Conservation (phyloP, 2,888 invertebrate species). For the Chorisops tibialis region DNA sequence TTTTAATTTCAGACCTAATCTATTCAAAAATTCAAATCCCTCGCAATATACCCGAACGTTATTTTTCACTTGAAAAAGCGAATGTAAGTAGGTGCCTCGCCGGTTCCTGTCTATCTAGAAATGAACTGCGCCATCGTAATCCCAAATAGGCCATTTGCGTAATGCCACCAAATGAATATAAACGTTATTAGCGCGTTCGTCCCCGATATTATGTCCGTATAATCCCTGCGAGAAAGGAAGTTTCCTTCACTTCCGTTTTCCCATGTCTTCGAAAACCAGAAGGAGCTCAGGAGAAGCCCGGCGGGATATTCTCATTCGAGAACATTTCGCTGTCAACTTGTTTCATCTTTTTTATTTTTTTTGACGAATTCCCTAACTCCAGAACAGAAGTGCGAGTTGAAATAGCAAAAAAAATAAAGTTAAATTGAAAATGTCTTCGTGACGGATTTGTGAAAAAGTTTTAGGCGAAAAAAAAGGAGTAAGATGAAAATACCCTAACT, state of each 20-base stretch:
- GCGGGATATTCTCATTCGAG: not conserved
- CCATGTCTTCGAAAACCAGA: not conserved
- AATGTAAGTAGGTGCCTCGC: too few relatives aligned
- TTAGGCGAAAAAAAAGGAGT: not conserved
- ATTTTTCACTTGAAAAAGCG: not conserved
- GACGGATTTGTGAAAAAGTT: conserved; percentile 6
- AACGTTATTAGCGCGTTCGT: conserved; percentile 23
- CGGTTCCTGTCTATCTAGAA: not conserved
- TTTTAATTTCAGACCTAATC: conserved; percentile 9
- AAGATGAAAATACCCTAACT: not conserved
- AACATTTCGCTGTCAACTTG: conserved; percentile 9
- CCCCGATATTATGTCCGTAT: conserved; percentile 1
- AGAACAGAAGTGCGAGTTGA: not conserved
- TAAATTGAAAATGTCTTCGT: conserved; percentile 22
- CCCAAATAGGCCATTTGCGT: conserved; percentile 27
- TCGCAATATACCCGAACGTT: not conserved
- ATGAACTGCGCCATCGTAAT: not conserved
- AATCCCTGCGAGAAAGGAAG: not conserved
- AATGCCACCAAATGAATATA: conserved; percentile 28
- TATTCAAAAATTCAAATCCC: not conserved
- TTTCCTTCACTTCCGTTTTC: not conserved
- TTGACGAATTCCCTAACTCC: conserved; percentile 21
- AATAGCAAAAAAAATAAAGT: not conserved
- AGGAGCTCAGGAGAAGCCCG: not conserved
- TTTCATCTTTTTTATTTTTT: conserved; percentile 8